Evolutionary conservation across 92 coral and sea anemone genomes (phyloP), one percentile per base, ranked within the genome.

Genomic region (Zoanthus solanderi): DNA sequence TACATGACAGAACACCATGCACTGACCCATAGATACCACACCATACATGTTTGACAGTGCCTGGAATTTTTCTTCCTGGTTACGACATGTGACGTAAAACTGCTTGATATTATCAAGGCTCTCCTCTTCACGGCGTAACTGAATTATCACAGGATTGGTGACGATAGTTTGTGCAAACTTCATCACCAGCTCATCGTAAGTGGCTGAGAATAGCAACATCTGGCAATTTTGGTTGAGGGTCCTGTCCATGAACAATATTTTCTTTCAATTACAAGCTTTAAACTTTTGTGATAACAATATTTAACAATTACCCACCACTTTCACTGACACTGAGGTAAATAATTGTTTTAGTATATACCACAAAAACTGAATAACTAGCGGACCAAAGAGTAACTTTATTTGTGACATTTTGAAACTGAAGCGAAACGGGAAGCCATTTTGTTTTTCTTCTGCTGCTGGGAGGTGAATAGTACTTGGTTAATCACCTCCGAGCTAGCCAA

Each of bases 1-100:
- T 92, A 97, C 99, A 47, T 95, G 96, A 63, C 99, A 97, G 71
- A 97, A 97, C 14, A 97, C 99, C 52, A 97, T 97, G 66, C 99
- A 97, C 87, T 97, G 99, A 3, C 99, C 99, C 71, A 97, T 95
- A 16, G 96, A 90, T 15, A 97, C 87, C 12, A 95, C 99, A 0
- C 96, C 98, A 71, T 97, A 97, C 96, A 97, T 92, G 79, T 97
- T 97, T 9, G 97, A 95, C 78, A 97, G 86, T 60, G 98, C 98
- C 80, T 91, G 88, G 58, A 91, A 92, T 76, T 97, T 97, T 28
- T 97, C 96, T 46, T 95, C 98, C 77, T 87, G 82, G 75, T 90
- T 92, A 2, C 84, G 88, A 54, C 99, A 97, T 77, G 78, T 80
- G 72, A 97, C 99, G 52, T 95, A 97, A 58, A 83, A 95, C 89